These are phyloP conservation scores for Dryococelus australis DNA, from an alignment of 2,888 invertebrate species.

Conservation along the genomic window DNA sequence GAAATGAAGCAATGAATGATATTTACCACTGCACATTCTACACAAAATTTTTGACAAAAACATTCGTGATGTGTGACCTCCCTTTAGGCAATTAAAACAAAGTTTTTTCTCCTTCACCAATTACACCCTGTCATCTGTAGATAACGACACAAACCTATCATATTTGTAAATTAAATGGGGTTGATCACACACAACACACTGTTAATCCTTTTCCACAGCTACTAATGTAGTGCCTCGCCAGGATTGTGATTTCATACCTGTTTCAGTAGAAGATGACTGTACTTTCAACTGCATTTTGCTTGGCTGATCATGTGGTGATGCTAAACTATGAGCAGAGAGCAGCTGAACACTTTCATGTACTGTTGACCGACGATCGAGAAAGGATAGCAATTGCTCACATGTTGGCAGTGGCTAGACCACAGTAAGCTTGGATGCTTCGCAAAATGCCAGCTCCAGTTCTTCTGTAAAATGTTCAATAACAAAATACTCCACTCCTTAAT, in stretches of 20 bases:
- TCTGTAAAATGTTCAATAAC: too few relatives aligned
- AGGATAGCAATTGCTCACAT: too few relatives aligned
- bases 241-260: not conserved
- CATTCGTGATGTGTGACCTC: not conserved
- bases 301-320: too few relatives aligned
- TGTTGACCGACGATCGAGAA: too few relatives aligned
- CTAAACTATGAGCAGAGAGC: too few relatives aligned
- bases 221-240: not conserved
- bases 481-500: not conserved
- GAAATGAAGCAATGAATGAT: not conserved
- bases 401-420: too few relatives aligned
- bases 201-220: not conserved
- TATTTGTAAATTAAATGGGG: too few relatives aligned
- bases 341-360: too few relatives aligned
- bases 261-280: not conserved
- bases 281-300: too few relatives aligned
- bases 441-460: too few relatives aligned
- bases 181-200: too few relatives aligned
- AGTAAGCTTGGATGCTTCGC: too few relatives aligned
- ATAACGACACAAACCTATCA: not conserved
- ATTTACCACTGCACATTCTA: not conserved
- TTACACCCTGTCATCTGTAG: not conserved
- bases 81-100: not conserved
- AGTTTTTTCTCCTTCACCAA: not conserved
- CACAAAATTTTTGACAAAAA: not conserved